Percentiles rank a stretch among this genome's conserved stretches.
Conservation (phyloP, 1,140 invertebrate genomes). For the Aphelenchoides besseyi region DNA sequence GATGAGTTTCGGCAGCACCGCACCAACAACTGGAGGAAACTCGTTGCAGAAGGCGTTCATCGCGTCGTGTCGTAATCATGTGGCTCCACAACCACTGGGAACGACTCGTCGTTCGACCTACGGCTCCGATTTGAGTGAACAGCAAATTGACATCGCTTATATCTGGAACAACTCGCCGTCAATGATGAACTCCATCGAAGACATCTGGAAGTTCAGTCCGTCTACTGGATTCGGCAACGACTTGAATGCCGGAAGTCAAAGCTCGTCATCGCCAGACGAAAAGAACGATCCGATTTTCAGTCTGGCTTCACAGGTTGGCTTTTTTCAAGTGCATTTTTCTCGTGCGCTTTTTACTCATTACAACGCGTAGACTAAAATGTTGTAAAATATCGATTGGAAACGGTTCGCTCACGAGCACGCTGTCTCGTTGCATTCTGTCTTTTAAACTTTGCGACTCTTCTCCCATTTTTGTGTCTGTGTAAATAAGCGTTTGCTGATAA, state of each 20-base stretch:
- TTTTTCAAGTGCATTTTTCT: background rate
- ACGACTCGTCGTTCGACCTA: background rate
- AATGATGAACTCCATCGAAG: background rate
- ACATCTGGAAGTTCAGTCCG: slow-evolving; percentile 15
- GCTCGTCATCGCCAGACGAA: slow-evolving; percentile 5
- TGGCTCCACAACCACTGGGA: background rate
- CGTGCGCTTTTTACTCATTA: background rate
- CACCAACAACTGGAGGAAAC: background rate
- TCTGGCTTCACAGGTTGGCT: slow-evolving; percentile 6
- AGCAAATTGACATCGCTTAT: background rate
- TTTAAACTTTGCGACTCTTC: background rate
- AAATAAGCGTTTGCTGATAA: background rate
- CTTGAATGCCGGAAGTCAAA: background rate
- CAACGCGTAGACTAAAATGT: background rate
- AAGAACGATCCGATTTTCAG: background rate
- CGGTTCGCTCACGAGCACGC: background rate
- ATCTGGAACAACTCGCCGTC: slow-evolving; percentile 1
- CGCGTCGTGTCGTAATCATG: background rate
- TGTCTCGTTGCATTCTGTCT: background rate
- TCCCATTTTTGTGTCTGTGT: background rate
- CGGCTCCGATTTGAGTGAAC: background rate
- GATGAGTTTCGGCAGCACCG: background rate
- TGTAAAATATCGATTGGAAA: background rate
- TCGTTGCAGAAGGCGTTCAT: background rate
- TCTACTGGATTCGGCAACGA: background rate